phyloP scores from a whole-genome alignment of 2,797 vertebrate genomes.

The Diplodus sargus region DNA sequence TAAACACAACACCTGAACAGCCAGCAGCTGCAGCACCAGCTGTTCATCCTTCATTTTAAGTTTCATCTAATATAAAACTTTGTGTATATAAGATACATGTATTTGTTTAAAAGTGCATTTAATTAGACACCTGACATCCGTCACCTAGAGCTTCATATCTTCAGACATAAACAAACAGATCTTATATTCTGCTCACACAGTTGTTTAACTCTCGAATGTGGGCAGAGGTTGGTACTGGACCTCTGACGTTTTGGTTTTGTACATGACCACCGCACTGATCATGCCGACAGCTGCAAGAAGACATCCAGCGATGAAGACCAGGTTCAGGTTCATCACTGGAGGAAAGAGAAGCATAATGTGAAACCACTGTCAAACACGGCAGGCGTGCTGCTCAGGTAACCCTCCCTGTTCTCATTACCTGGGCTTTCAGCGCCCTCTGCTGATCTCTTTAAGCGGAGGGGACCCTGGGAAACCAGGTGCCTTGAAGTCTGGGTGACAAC shows the following conservation, averaged over 20 bases:
- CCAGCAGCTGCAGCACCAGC: neutral
- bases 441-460: slow-evolving; percentile 70
- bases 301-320: slow-evolving; percentile 73
- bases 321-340: slow-evolving; percentile 66
- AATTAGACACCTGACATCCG: too few species aligned
- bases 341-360: slow-evolving; percentile 6
- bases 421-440: slow-evolving; percentile 11
- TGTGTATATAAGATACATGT: too few species aligned
- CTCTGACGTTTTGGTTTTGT: slow-evolving; percentile 59
- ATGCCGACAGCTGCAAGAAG: slow-evolving; percentile 65
- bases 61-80: neutral
- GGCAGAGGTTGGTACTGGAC: slow-evolving; percentile 68
- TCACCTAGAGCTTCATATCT: too few species aligned
- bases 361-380: neutral
- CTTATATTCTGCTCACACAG: too few species aligned
- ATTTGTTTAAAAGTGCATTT: too few species aligned
- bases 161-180: too few species aligned
- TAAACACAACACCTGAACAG: neutral
- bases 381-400: neutral
- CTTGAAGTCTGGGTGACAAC: slow-evolving; percentile 52
- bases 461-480: slow-evolving; percentile 85
- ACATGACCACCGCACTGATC: slow-evolving; percentile 58
- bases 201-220: slow-evolving; percentile 8
- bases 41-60: neutral
- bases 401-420: slow-evolving; percentile 44